A percentile compares a stretch with the other conserved stretches of the same genome.
Evolutionary conservation across 2,888 invertebrate species (phyloP).

Genomic region (Noctua janthina): DNA sequence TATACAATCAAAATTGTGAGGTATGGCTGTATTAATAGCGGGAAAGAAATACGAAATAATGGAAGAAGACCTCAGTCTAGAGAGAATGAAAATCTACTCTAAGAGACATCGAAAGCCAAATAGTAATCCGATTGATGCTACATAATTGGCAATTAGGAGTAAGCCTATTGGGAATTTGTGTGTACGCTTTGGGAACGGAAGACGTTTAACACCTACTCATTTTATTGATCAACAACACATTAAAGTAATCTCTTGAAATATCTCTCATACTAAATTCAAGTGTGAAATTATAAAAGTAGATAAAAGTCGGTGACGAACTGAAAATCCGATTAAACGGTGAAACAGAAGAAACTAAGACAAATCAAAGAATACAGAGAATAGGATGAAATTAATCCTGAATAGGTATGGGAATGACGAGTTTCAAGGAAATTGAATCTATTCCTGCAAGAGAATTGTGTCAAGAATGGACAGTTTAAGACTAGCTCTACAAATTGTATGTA

Average conservation of each 20-base stretch:
- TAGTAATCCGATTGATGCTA: slow-evolving; percentile 21
- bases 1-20: slow-evolving; percentile 10
- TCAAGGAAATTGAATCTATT: background rate
- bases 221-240: slow-evolving; percentile 14
- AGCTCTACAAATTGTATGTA: background rate
- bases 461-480: background rate
- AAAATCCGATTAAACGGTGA: no score
- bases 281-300: background rate
- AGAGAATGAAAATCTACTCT: background rate
- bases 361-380: background rate
- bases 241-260: background rate
- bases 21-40: slow-evolving; percentile 19
- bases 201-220: slow-evolving; percentile 4
- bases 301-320: background rate
- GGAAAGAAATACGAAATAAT: background rate
- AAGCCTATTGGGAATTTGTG: slow-evolving; percentile 23
- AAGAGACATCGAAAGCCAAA: background rate
- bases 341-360: background rate
- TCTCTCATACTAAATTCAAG: background rate
- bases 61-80: background rate
- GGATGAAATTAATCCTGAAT: background rate
- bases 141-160: slow-evolving; percentile 44
- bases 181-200: background rate
- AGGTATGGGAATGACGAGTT: background rate
- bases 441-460: background rate